These are phyloP conservation scores for Dorcus parallelipipedus DNA, from an alignment of 2,888 invertebrate genomes.

Conservation along the genomic window DNA sequence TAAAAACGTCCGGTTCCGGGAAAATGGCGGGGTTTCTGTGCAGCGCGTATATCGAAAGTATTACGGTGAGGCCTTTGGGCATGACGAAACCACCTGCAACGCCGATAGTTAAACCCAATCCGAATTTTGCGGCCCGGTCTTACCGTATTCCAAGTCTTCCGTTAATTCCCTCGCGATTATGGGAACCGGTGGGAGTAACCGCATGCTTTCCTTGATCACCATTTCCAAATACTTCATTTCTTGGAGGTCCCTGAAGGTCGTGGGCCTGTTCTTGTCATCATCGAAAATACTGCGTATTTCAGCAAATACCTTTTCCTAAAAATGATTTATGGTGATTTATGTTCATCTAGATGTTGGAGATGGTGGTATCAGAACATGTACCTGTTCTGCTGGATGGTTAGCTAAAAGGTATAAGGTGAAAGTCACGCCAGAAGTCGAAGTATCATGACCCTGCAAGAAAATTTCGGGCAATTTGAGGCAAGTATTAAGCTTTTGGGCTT, in stretches of 20 bases:
- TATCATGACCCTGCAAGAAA: slow-evolving; percentile 40
- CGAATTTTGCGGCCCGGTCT: background rate
- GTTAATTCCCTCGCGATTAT: background rate
- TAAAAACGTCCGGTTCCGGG: slow-evolving; percentile 5
- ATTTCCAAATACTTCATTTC: background rate
- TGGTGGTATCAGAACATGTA: too few species aligned
- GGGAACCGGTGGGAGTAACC: background rate
- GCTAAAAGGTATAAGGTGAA: slow-evolving; percentile 40
- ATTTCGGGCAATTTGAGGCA: background rate
- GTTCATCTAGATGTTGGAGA: too few species aligned
- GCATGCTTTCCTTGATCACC: background rate
- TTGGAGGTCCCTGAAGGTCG: background rate
- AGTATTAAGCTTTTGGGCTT: slow-evolving; percentile 23
- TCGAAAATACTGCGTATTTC: slow-evolving; percentile 43
- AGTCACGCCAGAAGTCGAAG: slow-evolving; percentile 43
- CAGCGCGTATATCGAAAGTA: background rate
- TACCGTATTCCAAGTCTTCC: background rate
- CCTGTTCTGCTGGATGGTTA: slow-evolving; percentile 28
- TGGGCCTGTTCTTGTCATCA: slow-evolving; percentile 15
- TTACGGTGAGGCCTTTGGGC: background rate
- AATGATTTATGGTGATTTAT: too few species aligned
- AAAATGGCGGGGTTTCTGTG: background rate
- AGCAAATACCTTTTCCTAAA: slow-evolving; percentile 37
- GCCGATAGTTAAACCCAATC: background rate
- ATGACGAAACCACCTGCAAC: background rate